Evolutionary conservation across 2,113 vertebrate species (phyloP), one percentile per base, ranked within the genome.

Genomic region (Caranx melampygus): DNA sequence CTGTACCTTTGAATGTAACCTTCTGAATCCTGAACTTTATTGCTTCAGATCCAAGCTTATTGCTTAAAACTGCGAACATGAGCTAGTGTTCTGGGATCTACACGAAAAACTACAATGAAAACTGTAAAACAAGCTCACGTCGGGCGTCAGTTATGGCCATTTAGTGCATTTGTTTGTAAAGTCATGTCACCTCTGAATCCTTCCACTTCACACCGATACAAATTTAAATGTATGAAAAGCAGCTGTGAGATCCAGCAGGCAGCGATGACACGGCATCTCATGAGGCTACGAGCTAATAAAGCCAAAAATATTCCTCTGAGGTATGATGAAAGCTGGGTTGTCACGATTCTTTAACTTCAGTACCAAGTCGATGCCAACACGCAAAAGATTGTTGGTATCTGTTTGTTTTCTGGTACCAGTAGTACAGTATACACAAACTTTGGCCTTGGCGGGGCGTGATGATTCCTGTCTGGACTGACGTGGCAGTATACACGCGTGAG

Each of bases 231-330:
- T 15, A 61, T 5, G 31, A 54, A 58, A 78, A 44, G 51, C 42
- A 74, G 34, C 9, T 26, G 2, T 63, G 58, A 63, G 33, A 20
- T 37, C 0, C 59, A 42, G 63, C 10, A 35, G 8, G 49, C 76
- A 67, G 18, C 57, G 12, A 66, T 52, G 21, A 67, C 12, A n/a
- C 33, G 2, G 68, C 21, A 4, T 55, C 44, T 64, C 4, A 0
- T 16, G 52, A 8, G 34, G 26, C 61, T 78, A 74, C 68, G 52
- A 68, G 61, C 60, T 51, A 45, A 16, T 71, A 55, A 89, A 88
- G 72, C 63, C 31, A 52, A 34, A 33, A 33, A 26, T 18, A 26
- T 4, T 70, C 6, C 31, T 78, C 67, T 45, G 54, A 75, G 66
- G 64, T 76, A 54, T 20, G 47, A 70, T 9, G 26, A 3, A 5